These are phyloP conservation scores for Sarcophilus harrisii DNA, from an alignment of 2,797 vertebrate species.

Conservation along the genomic window DNA sequence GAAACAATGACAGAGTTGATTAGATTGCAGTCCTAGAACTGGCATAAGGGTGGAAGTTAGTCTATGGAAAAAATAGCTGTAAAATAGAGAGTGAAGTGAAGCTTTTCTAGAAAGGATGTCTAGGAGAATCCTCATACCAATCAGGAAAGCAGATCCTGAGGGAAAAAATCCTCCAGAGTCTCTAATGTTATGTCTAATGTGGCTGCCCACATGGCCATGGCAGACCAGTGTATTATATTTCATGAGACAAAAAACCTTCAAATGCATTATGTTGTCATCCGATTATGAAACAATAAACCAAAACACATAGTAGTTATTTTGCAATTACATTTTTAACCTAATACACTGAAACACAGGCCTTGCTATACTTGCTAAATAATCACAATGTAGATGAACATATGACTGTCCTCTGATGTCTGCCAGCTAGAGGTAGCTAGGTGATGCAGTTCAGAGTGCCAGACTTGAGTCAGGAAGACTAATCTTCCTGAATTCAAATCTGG, in stretches of 20 bases:
- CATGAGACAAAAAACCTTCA: not conserved
- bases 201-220: not conserved
- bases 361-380: not conserved
- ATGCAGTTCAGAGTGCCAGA: not conserved
- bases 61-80: not conserved
- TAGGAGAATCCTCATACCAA: not conserved
- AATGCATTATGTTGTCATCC: not conserved
- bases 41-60: not conserved
- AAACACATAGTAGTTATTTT: not conserved
- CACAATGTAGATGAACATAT: not conserved
- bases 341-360: not conserved
- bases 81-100: not conserved
- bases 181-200: not conserved
- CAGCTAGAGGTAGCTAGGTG: not conserved
- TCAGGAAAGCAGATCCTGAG: not conserved
- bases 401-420: not conserved
- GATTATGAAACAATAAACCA: not conserved
- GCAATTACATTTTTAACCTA: not conserved
- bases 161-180: not conserved
- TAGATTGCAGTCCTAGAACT: not conserved
- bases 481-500: not conserved
- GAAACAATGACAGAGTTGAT: not conserved
- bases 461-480: not conserved
- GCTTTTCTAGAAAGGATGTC: not conserved
- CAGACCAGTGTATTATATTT: not conserved